Evolutionary conservation across 1,140 invertebrate genomes (phyloP).

Genomic region (Plutomurus gul): DNA sequence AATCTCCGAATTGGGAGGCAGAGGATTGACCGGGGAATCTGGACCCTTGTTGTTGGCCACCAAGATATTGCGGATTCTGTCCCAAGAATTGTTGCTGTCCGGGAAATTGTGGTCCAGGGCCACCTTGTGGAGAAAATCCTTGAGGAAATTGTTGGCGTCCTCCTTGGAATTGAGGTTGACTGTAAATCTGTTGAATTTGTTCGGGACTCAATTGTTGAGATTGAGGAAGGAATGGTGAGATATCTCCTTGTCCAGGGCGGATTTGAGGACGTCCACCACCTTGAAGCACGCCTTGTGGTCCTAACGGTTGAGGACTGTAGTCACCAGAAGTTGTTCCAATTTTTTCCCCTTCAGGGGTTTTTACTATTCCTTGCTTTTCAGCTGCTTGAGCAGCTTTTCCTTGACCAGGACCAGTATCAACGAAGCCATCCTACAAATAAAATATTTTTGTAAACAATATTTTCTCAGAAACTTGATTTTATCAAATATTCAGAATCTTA

Average conservation of each 20-base stretch:
- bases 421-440: conserved; percentile 42
- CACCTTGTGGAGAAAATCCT: neutral
- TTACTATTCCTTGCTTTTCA: conserved; percentile 29
- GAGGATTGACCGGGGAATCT: neutral
- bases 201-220: conserved; percentile 24
- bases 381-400: conserved; percentile 24
- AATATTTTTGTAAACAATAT: neutral
- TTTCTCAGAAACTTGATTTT: too few relatives aligned
- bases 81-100: conserved; percentile 19
- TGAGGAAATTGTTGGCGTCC: neutral
- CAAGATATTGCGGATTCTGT: conserved; percentile 4
- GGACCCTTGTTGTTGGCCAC: too few relatives aligned
- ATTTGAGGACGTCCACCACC: neutral
- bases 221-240: neutral
- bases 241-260: neutral
- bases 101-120: conserved; percentile 26
- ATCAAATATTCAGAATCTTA: neutral
- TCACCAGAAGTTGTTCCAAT: neutral
- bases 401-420: conserved; percentile 37
- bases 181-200: conserved; percentile 30
- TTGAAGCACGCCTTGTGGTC: conserved; percentile 30
- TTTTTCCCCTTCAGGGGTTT: conserved; percentile 28
- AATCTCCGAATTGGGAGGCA: neutral
- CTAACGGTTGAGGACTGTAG: conserved; percentile 32
- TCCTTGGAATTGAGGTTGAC: conserved; percentile 10